Base-by-base conservation (phyloP, 2,113 vertebrate species). In the Dendropsophus ebraccatus region DNA sequence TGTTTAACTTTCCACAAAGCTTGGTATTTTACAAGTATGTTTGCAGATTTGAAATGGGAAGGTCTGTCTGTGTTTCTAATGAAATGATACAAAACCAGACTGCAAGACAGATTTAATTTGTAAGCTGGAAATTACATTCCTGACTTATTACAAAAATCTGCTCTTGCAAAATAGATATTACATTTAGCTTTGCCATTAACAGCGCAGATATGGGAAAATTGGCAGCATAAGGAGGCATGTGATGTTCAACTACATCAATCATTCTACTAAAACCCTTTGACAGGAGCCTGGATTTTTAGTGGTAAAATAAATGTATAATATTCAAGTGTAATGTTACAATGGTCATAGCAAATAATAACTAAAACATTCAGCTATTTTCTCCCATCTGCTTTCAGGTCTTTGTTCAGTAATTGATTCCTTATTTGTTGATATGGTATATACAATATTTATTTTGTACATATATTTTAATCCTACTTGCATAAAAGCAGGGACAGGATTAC, bases 31-130 rank as follows among this genome's bases (percentile, higher is more conserved):
- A 77, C 1, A 52, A 77, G 50, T 32, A 2, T 21, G 16, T 77
- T 32, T 52, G 11, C 74, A 54, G 17, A 77, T 77, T 41, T 52
- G 9, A 5, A 54, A 58, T 32, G 14, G 10, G 47, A 25, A 74
- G 45, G 85, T 62, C 17, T 45, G 84, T 84, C 83, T 85, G 88
- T 89, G 41, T 78, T 87, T 90, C 84, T 91, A 84, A 87, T 81
- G 82, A 76, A 89, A 88, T 87, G 88, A 69, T 32, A 88, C 85
- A 86, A 83, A 91, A 90, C 86, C 88, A 88, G 73, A 90, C 85
- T 84, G 86, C 84, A 87, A 89, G 85, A 10, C 5, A 85, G 35
- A 88, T 91, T 82, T 88, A 41, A 91, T 89, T 91, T 88, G 65
- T 82, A 52, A 83, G 67, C 72, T 88, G 87, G 78, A 92, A 90